phyloP scores from a whole-genome alignment of 2,113 vertebrate genomes.

The Trochalopteron elliotii region DNA sequence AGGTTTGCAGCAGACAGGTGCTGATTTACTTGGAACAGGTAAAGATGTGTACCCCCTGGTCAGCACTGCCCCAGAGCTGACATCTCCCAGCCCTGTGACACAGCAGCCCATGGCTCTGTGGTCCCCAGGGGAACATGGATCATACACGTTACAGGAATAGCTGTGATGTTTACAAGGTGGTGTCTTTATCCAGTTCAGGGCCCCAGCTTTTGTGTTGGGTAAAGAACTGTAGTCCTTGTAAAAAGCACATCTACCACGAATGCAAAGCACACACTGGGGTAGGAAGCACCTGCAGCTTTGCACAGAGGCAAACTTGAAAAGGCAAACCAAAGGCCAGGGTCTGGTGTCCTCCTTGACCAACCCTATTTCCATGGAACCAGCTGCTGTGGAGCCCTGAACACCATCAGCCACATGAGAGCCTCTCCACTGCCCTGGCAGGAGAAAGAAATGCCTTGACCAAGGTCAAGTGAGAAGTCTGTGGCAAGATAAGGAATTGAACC shows the following conservation, averaged over 20 bases:
- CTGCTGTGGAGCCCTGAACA: neutral
- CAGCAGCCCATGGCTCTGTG: neutral
- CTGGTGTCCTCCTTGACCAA: fast-evolving
- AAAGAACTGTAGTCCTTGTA: neutral
- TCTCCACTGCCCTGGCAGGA: neutral
- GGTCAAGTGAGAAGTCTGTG: neutral
- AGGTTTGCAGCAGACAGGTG: neutral
- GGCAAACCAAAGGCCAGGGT: neutral
- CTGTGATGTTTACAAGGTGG: neutral
- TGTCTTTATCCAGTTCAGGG: neutral
- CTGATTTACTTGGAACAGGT: neutral
- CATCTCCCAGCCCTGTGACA: neutral
- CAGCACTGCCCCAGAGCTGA: neutral
- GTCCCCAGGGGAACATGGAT: neutral
- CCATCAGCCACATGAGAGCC: neutral
- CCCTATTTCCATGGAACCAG: neutral
- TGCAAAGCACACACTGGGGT: neutral
- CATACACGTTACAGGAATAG: fast-evolving
- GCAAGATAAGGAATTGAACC: neutral
- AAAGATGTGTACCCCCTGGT: neutral
- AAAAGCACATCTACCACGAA: neutral
- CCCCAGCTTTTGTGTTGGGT: neutral
- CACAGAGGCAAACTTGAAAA: neutral
- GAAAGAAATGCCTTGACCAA: neutral
- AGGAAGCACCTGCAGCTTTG: neutral